Evolutionary conservation across 2,113 vertebrate species (phyloP), one percentile per base, ranked within the genome.

Genomic region (Oostethus manadensis): DNA sequence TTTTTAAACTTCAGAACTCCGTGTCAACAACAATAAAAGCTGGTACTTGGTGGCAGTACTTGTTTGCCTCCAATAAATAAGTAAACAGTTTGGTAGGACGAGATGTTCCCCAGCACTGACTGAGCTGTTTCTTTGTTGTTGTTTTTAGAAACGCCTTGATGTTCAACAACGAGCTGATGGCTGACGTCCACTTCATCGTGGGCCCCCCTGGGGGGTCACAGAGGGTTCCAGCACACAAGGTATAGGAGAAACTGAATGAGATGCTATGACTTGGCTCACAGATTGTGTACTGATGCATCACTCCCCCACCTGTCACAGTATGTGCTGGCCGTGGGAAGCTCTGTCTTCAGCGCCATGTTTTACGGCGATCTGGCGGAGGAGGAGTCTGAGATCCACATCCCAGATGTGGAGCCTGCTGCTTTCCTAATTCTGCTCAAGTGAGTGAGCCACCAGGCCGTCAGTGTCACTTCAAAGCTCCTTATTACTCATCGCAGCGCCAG

Each of bases 151-250:
- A 99, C 76, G 95, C 97, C 56, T 85, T 95, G 73, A 98, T 99
- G 94, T 98, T 96, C 81, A 98, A 99, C 89, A 98, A 94, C 80
- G 96, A 99, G 85, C 93, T 96, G 79, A 98, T 98, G 97, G 95
- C 97, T 1, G 97, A 99, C 17, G 91, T 98, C 64, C 95, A 97
- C 88, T 98, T 99, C 87, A 78, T 98, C 15, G 95, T 98, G 18
- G 97, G 97, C 33, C 89, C 93, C 3, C 64, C 84, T 42, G 95
- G 93, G 65, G 90, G 77, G 1, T 88, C 92, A 14, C 87, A 90
- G 84, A 92, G 83, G 83, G 91, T 99, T 66, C 97, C 97, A 8
- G 97, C 95, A 17, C 97, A 98, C 87, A 99, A 99, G 95, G 97
- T 98, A 77, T 74, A 29, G 10, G 44, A 3, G 6, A 4, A 23